Evolutionary conservation across 1,140 invertebrate species (phyloP).

Genomic region (Lasioglossum baleicum): DNA sequence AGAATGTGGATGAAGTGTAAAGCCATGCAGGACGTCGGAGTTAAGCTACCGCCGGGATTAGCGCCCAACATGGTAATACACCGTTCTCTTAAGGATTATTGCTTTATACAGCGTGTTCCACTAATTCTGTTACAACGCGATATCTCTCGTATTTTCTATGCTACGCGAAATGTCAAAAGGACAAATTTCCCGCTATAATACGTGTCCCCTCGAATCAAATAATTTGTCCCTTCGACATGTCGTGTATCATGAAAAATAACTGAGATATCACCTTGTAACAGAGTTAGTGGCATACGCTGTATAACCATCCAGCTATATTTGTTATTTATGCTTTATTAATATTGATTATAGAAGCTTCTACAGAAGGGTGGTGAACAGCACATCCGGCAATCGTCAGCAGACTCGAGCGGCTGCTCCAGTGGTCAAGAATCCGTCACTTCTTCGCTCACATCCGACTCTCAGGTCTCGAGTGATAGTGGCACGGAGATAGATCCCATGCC

Average conservation of each 20-base stretch:
- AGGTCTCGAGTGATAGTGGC: constrained; percentile 80
- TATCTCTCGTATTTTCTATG: no score
- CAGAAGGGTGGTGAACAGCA: constrained; percentile 76
- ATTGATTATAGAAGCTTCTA: constrained; percentile 73
- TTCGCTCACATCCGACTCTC: constrained; percentile 80
- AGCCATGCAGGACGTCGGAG: constrained; percentile 80
- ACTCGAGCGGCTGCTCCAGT: constrained; percentile 82
- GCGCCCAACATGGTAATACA: constrained; percentile 72
- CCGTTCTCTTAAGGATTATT: background rate
- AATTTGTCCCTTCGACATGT: no score
- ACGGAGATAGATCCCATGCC: constrained; percentile 78
- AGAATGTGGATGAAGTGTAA: constrained; percentile 79
- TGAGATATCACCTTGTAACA: no score
- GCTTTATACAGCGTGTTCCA: no score
- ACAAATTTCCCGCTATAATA: no score
- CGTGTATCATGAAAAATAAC: no score
- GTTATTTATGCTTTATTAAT: constrained; percentile 19
- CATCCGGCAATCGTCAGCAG: constrained; percentile 77
- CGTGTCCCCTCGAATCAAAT: no score
- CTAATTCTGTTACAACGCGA: no score
- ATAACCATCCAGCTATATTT: background rate
- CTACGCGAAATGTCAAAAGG: no score
- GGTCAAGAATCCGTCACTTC: constrained; percentile 82
- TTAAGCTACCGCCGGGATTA: constrained; percentile 82
- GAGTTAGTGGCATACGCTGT: no score